Evolutionary conservation across 2,797 vertebrate genomes (phyloP).

Genomic region (Masticophis lateralis): DNA sequence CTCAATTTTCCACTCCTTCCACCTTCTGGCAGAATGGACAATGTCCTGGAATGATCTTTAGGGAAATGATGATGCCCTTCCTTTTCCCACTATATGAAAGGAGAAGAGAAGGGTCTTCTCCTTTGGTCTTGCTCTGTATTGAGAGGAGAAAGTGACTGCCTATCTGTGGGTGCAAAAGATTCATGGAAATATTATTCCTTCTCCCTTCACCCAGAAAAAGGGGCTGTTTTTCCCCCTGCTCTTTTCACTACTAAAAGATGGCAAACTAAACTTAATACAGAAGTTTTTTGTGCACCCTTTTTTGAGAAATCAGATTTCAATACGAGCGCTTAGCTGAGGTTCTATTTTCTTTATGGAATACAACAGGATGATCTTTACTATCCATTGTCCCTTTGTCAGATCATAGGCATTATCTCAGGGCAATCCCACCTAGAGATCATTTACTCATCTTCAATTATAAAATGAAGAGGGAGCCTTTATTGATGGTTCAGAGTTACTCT

Average conservation of each 20-base stretch:
- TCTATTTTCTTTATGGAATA: background rate
- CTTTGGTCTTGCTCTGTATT: background rate
- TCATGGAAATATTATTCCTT: background rate
- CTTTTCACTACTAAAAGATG: background rate
- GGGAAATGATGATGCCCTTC: background rate
- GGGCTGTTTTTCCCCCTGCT: background rate
- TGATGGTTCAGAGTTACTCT: background rate
- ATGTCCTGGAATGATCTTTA: background rate
- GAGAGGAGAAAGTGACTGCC: background rate
- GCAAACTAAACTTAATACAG: background rate
- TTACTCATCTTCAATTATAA: background rate
- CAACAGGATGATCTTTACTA: background rate
- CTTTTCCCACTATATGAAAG: background rate
- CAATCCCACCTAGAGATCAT: background rate
- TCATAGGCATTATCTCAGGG: background rate
- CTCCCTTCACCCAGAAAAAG: background rate
- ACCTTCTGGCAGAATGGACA: background rate
- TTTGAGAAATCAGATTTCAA: background rate
- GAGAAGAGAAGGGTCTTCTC: background rate
- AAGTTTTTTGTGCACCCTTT: background rate
- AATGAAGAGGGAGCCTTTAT: background rate
- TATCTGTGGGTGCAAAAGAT: background rate
- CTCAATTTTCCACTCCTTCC: background rate
- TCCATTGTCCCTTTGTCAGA: background rate
- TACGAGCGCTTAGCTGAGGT: background rate